phyloP scores from a whole-genome alignment of 2,797 vertebrate species.

The Sebastes taczanowskii region DNA sequence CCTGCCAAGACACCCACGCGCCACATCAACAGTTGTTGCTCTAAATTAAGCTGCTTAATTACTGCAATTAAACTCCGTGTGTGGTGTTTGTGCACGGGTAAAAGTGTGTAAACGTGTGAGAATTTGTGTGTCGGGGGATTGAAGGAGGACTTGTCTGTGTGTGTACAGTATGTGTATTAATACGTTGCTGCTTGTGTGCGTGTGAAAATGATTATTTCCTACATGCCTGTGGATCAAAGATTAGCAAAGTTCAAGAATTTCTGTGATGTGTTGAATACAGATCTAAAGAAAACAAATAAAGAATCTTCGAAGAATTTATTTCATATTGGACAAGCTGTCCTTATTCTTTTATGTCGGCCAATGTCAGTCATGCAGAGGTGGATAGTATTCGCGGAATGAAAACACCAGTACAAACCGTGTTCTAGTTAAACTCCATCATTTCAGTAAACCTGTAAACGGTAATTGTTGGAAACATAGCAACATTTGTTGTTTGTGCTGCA shows the following conservation, averaged over 20 bases:
- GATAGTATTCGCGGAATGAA: neutral
- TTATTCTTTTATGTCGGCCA: neutral
- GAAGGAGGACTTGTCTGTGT: constrained; percentile 5
- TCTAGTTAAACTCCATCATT: neutral
- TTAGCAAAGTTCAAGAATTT: constrained; percentile 24
- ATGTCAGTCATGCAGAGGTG: neutral
- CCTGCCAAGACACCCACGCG: constrained; percentile 68
- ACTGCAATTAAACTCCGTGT: constrained; percentile 73
- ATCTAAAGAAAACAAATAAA: neutral
- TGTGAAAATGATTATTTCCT: constrained; percentile 26
- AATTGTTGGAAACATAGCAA: neutral
- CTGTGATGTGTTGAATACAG: neutral
- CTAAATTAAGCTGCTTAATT: constrained; percentile 79
- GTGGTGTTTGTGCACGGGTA: constrained; percentile 55
- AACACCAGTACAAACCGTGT: neutral
- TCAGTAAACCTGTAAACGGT: neutral
- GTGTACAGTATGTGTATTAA: constrained; percentile 7
- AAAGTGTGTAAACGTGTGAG: constrained; percentile 19
- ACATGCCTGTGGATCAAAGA: constrained; percentile 30
- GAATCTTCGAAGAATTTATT: neutral
- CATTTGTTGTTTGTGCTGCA: neutral
- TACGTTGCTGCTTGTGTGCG: neutral
- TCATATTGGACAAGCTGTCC: neutral
- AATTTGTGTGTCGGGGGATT: constrained; percentile 7
- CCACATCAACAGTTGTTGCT: constrained; percentile 74